A percentile compares a stretch with the other conserved stretches of the same genome.
Evolutionary conservation across 2,113 vertebrate genomes (phyloP).

Genomic region (Tragelaphus strepsiceros): DNA sequence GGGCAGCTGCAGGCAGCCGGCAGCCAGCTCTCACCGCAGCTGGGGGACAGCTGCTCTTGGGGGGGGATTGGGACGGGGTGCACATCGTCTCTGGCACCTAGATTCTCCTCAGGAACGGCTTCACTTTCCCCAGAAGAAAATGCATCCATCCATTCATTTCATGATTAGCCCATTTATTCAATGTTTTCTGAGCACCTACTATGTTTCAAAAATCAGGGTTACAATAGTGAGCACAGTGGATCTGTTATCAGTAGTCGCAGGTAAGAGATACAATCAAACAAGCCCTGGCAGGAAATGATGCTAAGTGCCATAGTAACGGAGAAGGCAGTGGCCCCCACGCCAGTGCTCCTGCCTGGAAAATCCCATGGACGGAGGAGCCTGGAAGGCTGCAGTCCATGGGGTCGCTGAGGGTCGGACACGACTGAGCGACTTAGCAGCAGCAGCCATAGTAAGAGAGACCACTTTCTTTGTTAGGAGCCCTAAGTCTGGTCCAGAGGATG

Average conservation of each 20-base stretch:
- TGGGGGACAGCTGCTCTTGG: accelerated
- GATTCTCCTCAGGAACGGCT: neutral
- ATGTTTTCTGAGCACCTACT: neutral
- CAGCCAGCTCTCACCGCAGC: accelerated
- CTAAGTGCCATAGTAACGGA: accelerated
- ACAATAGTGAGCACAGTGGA: neutral
- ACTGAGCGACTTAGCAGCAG: no score
- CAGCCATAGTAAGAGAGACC: neutral
- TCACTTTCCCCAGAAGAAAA: neutral
- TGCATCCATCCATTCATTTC: no score
- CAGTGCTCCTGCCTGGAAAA: no score
- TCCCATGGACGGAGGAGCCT: no score
- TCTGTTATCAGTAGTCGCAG: neutral
- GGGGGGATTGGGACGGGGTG: accelerated
- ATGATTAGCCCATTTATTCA: neutral
- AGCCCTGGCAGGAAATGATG: neutral
- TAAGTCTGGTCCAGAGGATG: accelerated
- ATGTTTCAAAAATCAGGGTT: neutral
- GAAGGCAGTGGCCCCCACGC: no score
- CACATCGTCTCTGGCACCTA: accelerated
- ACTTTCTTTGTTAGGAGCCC: neutral
- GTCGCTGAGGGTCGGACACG: no score
- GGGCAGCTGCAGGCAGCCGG: neutral
- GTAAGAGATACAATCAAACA: neutral
- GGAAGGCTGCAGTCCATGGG: no score